Evolutionary conservation across 2,113 vertebrate genomes (phyloP).

Genomic region (Dissostichus mawsoni): DNA sequence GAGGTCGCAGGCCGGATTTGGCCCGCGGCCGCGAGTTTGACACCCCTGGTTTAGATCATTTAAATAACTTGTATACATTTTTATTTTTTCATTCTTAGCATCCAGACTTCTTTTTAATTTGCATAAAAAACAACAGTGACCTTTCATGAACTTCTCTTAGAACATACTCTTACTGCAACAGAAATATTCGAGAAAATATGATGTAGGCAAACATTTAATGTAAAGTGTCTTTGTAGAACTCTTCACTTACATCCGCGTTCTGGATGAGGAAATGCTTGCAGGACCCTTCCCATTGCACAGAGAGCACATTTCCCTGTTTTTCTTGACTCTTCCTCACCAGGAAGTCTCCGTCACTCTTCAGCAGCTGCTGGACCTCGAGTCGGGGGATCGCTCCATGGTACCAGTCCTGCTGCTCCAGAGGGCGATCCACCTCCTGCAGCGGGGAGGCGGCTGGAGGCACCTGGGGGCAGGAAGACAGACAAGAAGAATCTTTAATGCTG

Average conservation of each 20-base stretch:
- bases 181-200: slow-evolving; percentile 1
- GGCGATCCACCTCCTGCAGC: slow-evolving; percentile 88
- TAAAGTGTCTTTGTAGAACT: not conserved
- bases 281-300: slow-evolving; percentile 89
- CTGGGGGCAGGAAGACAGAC: slow-evolving; percentile 74
- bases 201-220: not conserved
- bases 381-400: slow-evolving; percentile 96
- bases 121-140: not conserved
- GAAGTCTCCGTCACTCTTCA: slow-evolving; percentile 90
- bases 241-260: slow-evolving; percentile 85
- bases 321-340: slow-evolving; percentile 96
- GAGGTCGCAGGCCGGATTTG: no score
- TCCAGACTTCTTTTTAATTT: not conserved
- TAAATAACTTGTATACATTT: not conserved
- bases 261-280: slow-evolving; percentile 97
- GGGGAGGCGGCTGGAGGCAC: slow-evolving; percentile 80
- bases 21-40: no score
- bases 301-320: slow-evolving; percentile 94
- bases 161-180: not conserved
- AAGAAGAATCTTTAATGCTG: slow-evolving; percentile 16
- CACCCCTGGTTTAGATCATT: not conserved
- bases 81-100: not conserved
- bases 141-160: not conserved
- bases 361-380: slow-evolving; percentile 89
- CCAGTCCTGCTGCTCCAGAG: slow-evolving; percentile 93